These are phyloP conservation scores for Melieria omissa DNA, from an alignment of 2,888 invertebrate species.

Conservation along the genomic window DNA sequence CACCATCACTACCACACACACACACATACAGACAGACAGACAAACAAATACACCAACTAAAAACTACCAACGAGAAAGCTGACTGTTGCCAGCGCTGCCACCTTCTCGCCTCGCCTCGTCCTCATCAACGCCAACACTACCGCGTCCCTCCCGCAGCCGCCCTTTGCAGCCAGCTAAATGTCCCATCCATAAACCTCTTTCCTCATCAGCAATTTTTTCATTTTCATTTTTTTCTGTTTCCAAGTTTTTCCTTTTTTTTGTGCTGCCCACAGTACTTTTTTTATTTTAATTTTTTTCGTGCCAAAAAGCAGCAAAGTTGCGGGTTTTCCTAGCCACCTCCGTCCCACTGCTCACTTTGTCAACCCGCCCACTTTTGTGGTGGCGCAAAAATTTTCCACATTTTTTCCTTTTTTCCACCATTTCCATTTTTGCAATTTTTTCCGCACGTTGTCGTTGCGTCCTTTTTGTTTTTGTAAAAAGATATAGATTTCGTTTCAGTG, in stretches of 20 bases:
- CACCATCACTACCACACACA: background rate
- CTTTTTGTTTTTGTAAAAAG: conserved; percentile 10
- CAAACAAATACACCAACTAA: background rate
- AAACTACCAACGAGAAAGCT: background rate
- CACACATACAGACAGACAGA: background rate
- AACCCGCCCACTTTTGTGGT: conserved; percentile 11
- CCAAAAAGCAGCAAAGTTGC: conserved; percentile 14
- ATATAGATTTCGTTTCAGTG: conserved; percentile 35
- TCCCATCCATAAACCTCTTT: conserved; percentile 37
- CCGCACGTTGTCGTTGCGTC: background rate
- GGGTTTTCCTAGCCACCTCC: too few species aligned
- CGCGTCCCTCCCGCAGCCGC: too few species aligned
- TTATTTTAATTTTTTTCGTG: conserved; percentile 20
- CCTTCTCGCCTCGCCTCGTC: conserved; percentile 1
- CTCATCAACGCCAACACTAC: conserved; percentile 16
- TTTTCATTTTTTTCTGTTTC: too few species aligned
- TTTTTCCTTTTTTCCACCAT: conserved; percentile 11
- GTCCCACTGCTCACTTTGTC: background rate
- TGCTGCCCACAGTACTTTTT: background rate
- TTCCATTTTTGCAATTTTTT: conserved; percentile 1
- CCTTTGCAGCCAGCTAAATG: background rate
- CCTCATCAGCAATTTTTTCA: conserved; percentile 28
- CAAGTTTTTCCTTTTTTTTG: conserved; percentile 1
- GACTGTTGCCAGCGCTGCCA: background rate
- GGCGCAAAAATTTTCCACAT: conserved; percentile 9